Percentiles rank a stretch among this genome's conserved stretches.
Conservation (phyloP, 1,140 invertebrate species). For the Cyphomyrmex costatus region DNA sequence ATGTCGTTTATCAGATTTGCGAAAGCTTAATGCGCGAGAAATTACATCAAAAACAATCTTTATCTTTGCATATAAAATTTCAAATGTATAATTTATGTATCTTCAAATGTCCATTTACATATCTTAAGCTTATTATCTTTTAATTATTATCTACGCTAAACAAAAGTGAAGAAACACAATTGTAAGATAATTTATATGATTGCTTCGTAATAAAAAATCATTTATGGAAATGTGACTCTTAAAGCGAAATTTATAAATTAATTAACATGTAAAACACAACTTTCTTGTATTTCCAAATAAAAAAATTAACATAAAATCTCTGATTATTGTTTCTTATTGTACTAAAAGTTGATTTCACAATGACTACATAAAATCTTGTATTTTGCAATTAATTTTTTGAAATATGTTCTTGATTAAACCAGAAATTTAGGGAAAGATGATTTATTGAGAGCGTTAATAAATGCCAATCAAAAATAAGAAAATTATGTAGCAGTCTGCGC, state of each 20-base stretch:
- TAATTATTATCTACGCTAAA: too few relatives aligned
- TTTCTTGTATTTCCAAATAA: not conserved
- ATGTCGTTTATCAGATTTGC: not conserved
- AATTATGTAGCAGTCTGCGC: not conserved
- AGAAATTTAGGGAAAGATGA: not conserved
- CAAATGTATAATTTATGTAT: conserved; percentile 1
- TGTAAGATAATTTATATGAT: conserved; percentile 4
- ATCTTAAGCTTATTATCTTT: too few relatives aligned
- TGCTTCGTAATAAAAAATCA: not conserved
- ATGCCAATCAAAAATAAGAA: not conserved
- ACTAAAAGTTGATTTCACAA: not conserved
- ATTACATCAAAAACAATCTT: not conserved
- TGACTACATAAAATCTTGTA: not conserved
- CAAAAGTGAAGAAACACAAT: not conserved
- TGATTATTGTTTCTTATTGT: too few relatives aligned
- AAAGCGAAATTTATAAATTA: not conserved
- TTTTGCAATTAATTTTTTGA: not conserved
- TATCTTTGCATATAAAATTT: not conserved
- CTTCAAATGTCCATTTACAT: not conserved
- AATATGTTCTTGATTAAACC: not conserved
- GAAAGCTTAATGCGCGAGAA: not conserved
- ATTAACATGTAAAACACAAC: not conserved
- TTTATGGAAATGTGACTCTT: not conserved
- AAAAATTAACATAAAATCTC: not conserved
- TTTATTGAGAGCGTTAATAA: not conserved